Base-by-base conservation (phyloP, 2,888 invertebrate genomes). In the Entomobrya proxima region DNA sequence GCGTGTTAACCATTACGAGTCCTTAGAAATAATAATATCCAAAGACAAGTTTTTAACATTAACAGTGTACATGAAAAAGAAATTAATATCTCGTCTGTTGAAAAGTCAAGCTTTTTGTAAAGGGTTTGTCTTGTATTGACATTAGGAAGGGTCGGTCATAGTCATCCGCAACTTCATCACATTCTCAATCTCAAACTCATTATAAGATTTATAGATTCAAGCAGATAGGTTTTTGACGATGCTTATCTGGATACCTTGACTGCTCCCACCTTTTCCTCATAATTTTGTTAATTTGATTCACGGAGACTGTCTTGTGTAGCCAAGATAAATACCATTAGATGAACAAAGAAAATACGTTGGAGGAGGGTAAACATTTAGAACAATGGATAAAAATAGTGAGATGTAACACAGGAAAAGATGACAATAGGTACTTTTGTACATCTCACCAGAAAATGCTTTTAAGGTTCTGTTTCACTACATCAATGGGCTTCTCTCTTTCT, bases 371-470 rank as follows among this genome's bases (percentile, higher is more conserved):
- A 58, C 27, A 58, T 9, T 1, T 2, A 15, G 58, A 58, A 58
- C 58, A 58, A 58, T 58, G 58, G n/a, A n/a, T 58, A 30, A 58
- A 58, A 58, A 58, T 30, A 30, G 15, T n/a, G 30, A 58, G 58
- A 58, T 30, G 58, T 58, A 58, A 58, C 27, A 58, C 27, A 24
- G 27, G 52, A 58, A 30, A 58, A 58, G 30, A 55, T 55, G 58
- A 58, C 58, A 58, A 58, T 58, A 4, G 35, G 61, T 18, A 64
- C 18, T 15, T 64, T 64, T 64, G 32, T 11, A 15, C 61, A 5
- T 64, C 61, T 64, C 61, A 64, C 61, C 35, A 64, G 61, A 64
- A 64, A 64, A 64, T 64, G 61, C 61, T 64, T 64, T 64, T 64
- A 64, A 21, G 18, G 35, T n/a, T n/a, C n/a, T n/a, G n/a, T n/a